These are phyloP conservation scores for Pangasianodon hypophthalmus DNA, from an alignment of 2,113 vertebrate species.

Conservation along the genomic window DNA sequence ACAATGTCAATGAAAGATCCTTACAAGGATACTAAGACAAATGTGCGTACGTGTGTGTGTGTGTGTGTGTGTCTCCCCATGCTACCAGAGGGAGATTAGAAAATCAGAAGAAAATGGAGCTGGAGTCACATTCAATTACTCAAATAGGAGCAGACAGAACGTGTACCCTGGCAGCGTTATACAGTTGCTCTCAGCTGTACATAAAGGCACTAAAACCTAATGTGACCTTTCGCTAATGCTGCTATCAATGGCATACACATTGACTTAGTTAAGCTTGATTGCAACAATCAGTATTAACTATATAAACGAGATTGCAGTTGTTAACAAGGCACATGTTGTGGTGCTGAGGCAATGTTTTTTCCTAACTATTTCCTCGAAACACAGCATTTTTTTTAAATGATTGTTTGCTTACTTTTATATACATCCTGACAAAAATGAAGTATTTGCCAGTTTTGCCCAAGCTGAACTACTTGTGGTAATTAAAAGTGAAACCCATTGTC, in stretches of 20 bases:
- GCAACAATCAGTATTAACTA: conserved; percentile 30
- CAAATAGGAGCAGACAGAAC: conserved; percentile 62
- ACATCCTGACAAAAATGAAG: background rate
- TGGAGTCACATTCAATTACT: conserved; percentile 71
- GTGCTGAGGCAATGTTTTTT: conserved; percentile 20
- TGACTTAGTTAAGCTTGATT: conserved; percentile 33
- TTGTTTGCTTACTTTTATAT: background rate
- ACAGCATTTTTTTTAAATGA: background rate
- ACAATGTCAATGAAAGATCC: background rate
- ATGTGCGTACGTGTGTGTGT: background rate
- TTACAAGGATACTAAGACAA: background rate
- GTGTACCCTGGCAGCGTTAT: conserved; percentile 63
- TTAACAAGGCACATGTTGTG: conserved; percentile 6
- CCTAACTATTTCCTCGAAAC: background rate
- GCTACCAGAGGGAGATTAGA: background rate
- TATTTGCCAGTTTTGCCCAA: background rate
- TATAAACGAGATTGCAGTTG: conserved; percentile 29
- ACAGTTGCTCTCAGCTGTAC: background rate
- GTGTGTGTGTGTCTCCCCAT: conserved; percentile 10
- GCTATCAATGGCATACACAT: background rate
- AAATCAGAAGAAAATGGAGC: conserved; percentile 51
- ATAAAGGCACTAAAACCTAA: conserved; percentile 51
- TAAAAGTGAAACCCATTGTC: background rate
- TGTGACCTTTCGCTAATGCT: conserved; percentile 12
- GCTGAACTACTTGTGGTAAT: background rate